Conservation (phyloP, 2,888 invertebrate species). For the Eurytoma californica region DNA sequence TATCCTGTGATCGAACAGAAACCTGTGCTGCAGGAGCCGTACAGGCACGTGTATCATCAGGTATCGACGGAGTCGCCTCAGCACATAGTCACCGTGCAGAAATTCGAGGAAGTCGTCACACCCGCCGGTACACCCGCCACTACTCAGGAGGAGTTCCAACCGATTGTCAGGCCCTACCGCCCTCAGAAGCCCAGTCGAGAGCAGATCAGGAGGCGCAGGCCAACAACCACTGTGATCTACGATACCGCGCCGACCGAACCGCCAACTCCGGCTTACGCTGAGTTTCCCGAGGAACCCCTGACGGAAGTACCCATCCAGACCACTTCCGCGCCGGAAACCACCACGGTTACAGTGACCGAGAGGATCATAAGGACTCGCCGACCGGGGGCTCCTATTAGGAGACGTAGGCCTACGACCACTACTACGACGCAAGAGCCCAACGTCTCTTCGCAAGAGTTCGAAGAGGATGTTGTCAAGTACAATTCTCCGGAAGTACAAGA, state of each 20-base stretch:
- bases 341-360: conserved; percentile 56
- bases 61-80: conserved; percentile 58
- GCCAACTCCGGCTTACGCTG: conserved; percentile 48
- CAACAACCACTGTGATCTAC: conserved; percentile 56
- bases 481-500: conserved; percentile 60
- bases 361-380: conserved; percentile 61
- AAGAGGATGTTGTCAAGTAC: conserved; percentile 62
- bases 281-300: conserved; percentile 55
- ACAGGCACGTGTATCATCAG: conserved; percentile 46
- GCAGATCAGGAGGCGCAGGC: conserved; percentile 64
- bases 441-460: conserved; percentile 41
- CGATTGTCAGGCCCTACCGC: conserved; percentile 60
- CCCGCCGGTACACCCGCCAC: conserved; percentile 23
- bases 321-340: conserved; percentile 60
- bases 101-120: conserved; percentile 52
- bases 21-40: conserved; percentile 40
- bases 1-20: conserved; percentile 26
- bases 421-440: conserved; percentile 60
- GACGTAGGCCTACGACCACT: conserved; percentile 65
- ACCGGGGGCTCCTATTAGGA: conserved; percentile 61
- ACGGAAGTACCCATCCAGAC: conserved; percentile 65
- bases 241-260: conserved; percentile 60
- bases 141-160: conserved; percentile 54
- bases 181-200: conserved; percentile 63
- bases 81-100: conserved; percentile 56